A percentile compares a stretch with the other conserved stretches of the same genome.
phyloP scores from a whole-genome alignment of 1,140 invertebrate species.

The Macrosteles quadrilineatus region DNA sequence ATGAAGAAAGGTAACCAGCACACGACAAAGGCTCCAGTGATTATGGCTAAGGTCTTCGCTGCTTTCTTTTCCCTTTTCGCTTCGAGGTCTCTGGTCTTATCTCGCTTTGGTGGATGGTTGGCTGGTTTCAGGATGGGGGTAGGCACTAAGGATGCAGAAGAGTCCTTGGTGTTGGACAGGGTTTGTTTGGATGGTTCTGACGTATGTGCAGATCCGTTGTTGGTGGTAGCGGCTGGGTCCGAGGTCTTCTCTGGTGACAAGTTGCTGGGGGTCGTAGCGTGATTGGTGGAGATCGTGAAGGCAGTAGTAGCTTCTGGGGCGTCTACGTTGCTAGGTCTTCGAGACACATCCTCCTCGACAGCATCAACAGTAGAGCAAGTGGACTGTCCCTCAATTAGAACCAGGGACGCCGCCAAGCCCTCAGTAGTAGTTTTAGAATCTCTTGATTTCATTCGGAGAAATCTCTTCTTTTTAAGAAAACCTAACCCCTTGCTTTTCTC shows the following conservation, averaged over 20 bases:
- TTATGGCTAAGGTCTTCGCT: constrained; percentile 89
- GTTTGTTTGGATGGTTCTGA: constrained; percentile 1
- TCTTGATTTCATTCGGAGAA: constrained; percentile 25
- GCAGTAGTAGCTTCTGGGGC: constrained; percentile 41
- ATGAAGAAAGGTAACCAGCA: constrained; percentile 96
- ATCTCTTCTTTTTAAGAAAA: constrained; percentile 26
- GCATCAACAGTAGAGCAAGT: constrained; percentile 6
- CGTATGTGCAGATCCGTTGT: constrained; percentile 12
- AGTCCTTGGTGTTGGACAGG: neutral
- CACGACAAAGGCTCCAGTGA: constrained; percentile 89
- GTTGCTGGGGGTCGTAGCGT: neutral
- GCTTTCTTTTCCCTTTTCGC: constrained; percentile 85
- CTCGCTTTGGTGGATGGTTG: constrained; percentile 24
- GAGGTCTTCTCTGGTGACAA: constrained; percentile 25
- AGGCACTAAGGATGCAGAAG: neutral
- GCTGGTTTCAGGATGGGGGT: constrained; percentile 5
- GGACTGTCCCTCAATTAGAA: constrained; percentile 28
- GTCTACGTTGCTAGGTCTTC: constrained; percentile 29
- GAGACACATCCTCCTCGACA: constrained; percentile 9
- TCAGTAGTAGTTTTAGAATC: constrained; percentile 18
- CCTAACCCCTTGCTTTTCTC: constrained; percentile 44
- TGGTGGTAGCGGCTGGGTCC: constrained; percentile 2
- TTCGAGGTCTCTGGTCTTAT: constrained; percentile 57
- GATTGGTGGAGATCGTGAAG: constrained; percentile 37
- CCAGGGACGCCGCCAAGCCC: constrained; percentile 13